Evolutionary conservation across 2,113 vertebrate genomes (phyloP), one percentile per base, ranked within the genome.

Genomic region (Tetrao urogallus): DNA sequence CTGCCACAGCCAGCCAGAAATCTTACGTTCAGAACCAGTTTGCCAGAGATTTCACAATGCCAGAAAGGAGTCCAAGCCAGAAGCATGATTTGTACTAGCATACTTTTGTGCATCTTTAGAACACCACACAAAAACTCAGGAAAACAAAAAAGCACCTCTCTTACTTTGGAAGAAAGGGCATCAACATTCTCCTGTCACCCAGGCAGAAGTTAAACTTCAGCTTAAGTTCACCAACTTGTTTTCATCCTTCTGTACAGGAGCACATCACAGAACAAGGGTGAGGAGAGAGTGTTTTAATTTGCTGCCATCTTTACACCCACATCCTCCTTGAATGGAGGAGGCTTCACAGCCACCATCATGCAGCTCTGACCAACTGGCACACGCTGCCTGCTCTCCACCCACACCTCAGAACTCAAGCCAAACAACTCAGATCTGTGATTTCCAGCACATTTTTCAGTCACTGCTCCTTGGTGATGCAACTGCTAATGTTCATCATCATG

Each of bases 1-100:
- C 86, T 73, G 88, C 56, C 6, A 43, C 12, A 58, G 71, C 54
- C 83, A 92, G 83, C 56, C 78, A 89, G 82, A 80, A 85, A 77
- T 24, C 8, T 1, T 66, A 25, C 56, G 57, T 6, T 69, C 79
- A 71, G 86, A 97, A 93, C 87, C 88, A 91, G 93, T 92, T 91
- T 94, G 85, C 95, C 91, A 78, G 42, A 48, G 91, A 89, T 94
- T 96, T 81, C 95, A 90, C 88, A 95, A 86, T 0, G 27, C 21
- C 38, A 88, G 34, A 91, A 75, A 77, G 0, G 2, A 92, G 60
- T 24, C 27, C 8, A 38, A 91, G 76, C 32, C 72, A 91, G 76
- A 52, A 93, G 56, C 8, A 28, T 56, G 16, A 47, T 67, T 20
- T 81, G 76, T n/a, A 74, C 38, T 4, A 4, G 27, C 18, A 2